These are phyloP conservation scores for Tinamus major DNA, from an alignment of 2,797 vertebrate species.

Conservation along the genomic window DNA sequence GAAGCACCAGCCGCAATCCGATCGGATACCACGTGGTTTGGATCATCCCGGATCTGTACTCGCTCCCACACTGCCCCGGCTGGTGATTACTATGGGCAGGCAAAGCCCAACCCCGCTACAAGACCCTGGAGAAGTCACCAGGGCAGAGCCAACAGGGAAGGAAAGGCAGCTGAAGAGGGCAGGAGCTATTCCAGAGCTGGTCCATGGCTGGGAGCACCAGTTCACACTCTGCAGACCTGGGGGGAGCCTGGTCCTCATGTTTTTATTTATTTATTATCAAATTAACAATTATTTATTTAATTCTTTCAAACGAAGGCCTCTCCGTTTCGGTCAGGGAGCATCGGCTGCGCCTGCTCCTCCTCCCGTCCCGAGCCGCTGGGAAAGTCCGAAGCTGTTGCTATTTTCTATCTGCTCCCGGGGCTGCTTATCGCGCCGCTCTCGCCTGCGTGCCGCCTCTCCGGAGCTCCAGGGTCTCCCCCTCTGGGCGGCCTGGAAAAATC, in stretches of 20 bases:
- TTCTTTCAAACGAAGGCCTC: no score
- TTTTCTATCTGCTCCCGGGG: slow-evolving; percentile 93
- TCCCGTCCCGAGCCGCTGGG: slow-evolving; percentile 82
- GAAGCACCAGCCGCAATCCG: slow-evolving; percentile 46
- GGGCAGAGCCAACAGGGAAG: no score
- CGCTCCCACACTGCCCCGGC: background rate
- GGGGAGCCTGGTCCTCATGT: no score
- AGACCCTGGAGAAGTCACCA: background rate
- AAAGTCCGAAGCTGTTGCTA: slow-evolving; percentile 98
- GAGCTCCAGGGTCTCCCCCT: slow-evolving; percentile 88
- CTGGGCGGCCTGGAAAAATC: slow-evolving; percentile 77
- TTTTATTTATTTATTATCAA: no score
- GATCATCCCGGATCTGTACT: background rate
- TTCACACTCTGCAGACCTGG: no score
- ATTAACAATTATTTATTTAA: no score
- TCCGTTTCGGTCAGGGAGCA: no score
- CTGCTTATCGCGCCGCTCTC: slow-evolving; percentile 90
- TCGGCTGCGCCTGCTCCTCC: background rate
- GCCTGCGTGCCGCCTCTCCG: slow-evolving; percentile 87
- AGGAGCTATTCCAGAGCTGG: no score
- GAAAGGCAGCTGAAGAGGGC: no score
- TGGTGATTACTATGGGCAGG: background rate
- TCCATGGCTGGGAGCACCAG: no score
- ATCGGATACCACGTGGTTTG: slow-evolving; percentile 30
- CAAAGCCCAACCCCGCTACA: background rate